These are phyloP conservation scores for Acromyrmex echinatior DNA, from an alignment of 1,140 invertebrate species.

Conservation along the genomic window DNA sequence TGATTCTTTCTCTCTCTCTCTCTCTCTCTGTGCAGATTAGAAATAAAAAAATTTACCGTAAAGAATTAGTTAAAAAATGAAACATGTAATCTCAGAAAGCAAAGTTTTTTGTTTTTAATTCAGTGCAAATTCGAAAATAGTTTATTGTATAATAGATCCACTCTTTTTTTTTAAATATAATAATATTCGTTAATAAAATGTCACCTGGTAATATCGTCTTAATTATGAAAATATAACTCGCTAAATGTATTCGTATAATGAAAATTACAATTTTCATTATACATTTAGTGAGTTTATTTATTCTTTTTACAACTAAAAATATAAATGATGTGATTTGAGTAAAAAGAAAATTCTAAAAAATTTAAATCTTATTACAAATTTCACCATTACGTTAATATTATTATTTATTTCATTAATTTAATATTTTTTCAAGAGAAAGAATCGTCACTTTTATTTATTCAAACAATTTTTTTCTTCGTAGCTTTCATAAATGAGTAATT, in stretches of 20 bases:
- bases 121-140: background rate
- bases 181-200: background rate
- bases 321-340: background rate
- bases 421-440: background rate
- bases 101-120: background rate
- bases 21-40: background rate
- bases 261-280: background rate
- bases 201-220: background rate
- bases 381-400: background rate
- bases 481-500: constrained; percentile 7
- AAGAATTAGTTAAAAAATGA: background rate
- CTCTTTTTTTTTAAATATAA: background rate
- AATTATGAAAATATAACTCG: background rate
- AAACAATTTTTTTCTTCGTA: background rate
- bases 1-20: background rate
- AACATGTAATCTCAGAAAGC: background rate
- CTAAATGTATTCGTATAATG: too few species aligned
- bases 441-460: background rate
- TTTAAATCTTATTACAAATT: background rate
- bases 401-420: background rate
- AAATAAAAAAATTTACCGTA: background rate
- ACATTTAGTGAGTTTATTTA: background rate
- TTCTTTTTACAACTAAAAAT: background rate
- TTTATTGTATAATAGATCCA: background rate
- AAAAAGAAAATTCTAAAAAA: background rate